These are phyloP conservation scores for Eupsilia transversa DNA, from an alignment of 2,888 invertebrate species.

Conservation along the genomic window DNA sequence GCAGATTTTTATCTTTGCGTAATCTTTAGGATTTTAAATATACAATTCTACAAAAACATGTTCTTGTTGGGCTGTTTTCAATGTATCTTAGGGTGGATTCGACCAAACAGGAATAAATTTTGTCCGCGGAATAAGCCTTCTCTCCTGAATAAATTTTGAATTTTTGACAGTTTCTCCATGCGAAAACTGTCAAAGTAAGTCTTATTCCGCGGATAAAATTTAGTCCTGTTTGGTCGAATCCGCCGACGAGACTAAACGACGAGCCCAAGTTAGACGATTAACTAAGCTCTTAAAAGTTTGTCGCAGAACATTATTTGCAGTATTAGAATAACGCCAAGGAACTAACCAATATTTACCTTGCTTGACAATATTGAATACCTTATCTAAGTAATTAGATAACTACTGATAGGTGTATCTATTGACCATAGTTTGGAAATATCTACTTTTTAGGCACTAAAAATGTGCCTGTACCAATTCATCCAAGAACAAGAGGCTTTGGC, in stretches of 20 bases:
- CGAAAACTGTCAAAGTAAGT: no score
- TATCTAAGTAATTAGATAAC: no score
- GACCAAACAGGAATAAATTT: no score
- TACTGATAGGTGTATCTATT: no score
- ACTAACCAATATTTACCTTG: not conserved
- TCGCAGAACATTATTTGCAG: not conserved
- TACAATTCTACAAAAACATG: constrained; percentile 2
- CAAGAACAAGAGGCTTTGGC: not conserved
- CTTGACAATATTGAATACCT: not conserved
- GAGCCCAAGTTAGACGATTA: no score
- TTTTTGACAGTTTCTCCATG: no score
- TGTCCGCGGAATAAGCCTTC: no score
- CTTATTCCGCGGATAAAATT: no score
- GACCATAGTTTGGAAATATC: not conserved
- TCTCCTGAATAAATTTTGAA: no score
- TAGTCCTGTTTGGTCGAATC: no score
- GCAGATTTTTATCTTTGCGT: constrained; percentile 34
- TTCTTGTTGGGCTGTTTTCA: not conserved
- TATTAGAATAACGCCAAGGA: not conserved
- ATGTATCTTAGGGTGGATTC: no score
- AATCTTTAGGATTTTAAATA: constrained; percentile 6
- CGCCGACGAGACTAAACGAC: no score
- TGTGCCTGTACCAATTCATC: not conserved
- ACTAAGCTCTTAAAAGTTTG: not conserved
- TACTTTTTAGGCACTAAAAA: not conserved